These are phyloP conservation scores for Sicus ferrugineus DNA, from an alignment of 2,888 invertebrate genomes.

Conservation along the genomic window DNA sequence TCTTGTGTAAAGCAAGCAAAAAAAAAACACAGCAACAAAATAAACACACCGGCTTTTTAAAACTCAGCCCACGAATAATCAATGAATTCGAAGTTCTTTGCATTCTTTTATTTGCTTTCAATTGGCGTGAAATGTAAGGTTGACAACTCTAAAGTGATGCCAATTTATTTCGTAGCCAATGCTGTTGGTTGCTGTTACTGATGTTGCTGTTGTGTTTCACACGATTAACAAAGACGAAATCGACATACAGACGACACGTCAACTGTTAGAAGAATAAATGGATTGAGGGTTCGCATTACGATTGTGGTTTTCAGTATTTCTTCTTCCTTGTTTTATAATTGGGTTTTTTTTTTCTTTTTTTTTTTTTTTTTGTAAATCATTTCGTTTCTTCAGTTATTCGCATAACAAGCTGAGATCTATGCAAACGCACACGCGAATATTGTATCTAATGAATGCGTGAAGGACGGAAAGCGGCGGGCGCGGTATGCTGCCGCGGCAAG, in stretches of 20 bases:
- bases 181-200: background rate
- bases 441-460: background rate
- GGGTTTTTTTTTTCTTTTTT: background rate
- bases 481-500: too few species aligned
- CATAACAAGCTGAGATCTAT: slow-evolving; percentile 27
- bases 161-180: background rate
- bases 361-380: background rate
- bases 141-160: slow-evolving; percentile 11
- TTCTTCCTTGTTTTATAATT: background rate
- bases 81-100: background rate
- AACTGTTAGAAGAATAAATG: background rate
- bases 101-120: slow-evolving; percentile 26
- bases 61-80: background rate
- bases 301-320: background rate
- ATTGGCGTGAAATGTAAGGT: slow-evolving; percentile 20
- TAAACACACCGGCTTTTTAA: slow-evolving; percentile 9
- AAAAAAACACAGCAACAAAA: slow-evolving; percentile 21
- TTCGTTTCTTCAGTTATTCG: slow-evolving; percentile 27
- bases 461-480: background rate
- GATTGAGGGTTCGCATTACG: background rate
- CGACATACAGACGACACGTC: too few species aligned
- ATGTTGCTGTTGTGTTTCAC: background rate
- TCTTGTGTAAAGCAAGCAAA: slow-evolving; percentile 12
- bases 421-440: background rate
- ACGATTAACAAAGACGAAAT: background rate